Base-by-base conservation (phyloP, 1,140 invertebrate species). In the Hycleus phaleratus region DNA sequence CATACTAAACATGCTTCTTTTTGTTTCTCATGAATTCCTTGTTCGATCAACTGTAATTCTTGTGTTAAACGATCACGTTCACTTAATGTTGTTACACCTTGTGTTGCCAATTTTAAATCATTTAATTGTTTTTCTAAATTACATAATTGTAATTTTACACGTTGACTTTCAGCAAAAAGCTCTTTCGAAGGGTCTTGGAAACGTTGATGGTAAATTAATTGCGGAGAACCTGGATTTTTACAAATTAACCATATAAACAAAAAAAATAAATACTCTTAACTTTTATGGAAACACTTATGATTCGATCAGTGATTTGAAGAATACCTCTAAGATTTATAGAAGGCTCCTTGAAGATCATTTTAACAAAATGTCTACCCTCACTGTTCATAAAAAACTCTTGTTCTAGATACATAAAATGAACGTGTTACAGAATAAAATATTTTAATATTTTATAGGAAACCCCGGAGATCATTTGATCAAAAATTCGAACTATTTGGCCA, bases 41-140 rank as follows among this genome's bases (percentile, higher is more conserved):
- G 82, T 69, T 85, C 82, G 18, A 85, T 84, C 62, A 83, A 73
- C 60, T 82, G 81, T 26, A 85, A 71, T 68, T 86, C 83, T 63
- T 83, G 79, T 18, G 81, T 79, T 11, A 85, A 66, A 59, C 79
- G 74, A 60, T 84, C 82, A 18, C 80, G 77, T 62, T 82, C 77
- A 56, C 71, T 76, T 49, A 81, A 72, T 12, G 74, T 73, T 6
- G 68, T 63, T 7, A 73, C 67, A 39, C 76, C 79, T 53, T 74
- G 67, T 4, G 69, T 66, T 12, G 58, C 62, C 70, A 84, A 76
- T 74, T 84, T 84, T 48, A 85, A 72, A 68, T 84, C 82, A 65
- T 84, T 83, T 3, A 85, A 78, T 67, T 84, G 82, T 56, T 80
- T 82, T 56, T 85, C 82, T 43, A 85, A 70, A 66, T 80, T 79